Evolutionary conservation across 2,113 vertebrate genomes (phyloP), one percentile per base, ranked within the genome.

Genomic region (Sprattus sprattus): DNA sequence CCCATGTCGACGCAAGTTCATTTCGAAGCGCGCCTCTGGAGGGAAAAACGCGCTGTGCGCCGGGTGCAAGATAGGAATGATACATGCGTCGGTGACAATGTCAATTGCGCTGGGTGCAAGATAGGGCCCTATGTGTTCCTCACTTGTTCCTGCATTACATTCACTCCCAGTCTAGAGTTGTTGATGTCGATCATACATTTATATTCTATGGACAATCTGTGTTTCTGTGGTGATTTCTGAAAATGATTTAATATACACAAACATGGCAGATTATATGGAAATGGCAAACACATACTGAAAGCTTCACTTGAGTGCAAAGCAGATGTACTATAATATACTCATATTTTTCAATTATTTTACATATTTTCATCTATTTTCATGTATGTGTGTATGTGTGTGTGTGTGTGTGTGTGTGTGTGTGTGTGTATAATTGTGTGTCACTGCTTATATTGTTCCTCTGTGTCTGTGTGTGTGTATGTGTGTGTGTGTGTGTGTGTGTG

Each of bases 331-430:
- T 1, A 60, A 60, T 6, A 20, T 1, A 5, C 54, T n/a, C 7
- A 20, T 60, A 0, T 60, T 39, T 39, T 39, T 39, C 2, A 39
- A 39, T 39, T 39, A 15, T 18, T 3, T 54, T 54, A 54, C 52
- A 3, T 15, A 54, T 20, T 54, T 15, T 54, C 52, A 54, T 54
- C 52, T 15, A 54, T 54, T 15, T 54, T 54, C 52, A 54, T 67
- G 60, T n/a, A 28, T 54, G 89, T 88, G 50, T 89, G 86, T 83
- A 86, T 64, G 45, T 82, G 84, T 81, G 60, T 85, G 18, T 89
- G 82, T 64, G 6, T 49, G 39, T 87, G 87, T 85, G 89, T 28
- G 64, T 83, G 84, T 67, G 46, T 81, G 44, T 32, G 45, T 84
- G 64, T 78, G 83, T 25, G 67, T 16, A 64, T 25, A 39, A 2